These are phyloP conservation scores for Ecdyonurus torrentis DNA, from an alignment of 2,888 invertebrate species.

Conservation along the genomic window DNA sequence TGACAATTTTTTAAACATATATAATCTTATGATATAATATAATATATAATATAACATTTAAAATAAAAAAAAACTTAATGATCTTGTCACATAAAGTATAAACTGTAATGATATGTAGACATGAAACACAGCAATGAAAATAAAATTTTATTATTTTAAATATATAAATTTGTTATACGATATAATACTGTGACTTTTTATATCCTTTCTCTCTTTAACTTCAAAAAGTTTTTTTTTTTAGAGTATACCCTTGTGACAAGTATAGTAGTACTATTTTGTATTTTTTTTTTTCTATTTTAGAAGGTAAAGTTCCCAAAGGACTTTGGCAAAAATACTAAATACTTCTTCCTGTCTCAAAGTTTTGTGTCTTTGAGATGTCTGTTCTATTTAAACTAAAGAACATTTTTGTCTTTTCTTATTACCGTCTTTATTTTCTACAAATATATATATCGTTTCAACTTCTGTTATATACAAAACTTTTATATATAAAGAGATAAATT, in stretches of 20 bases:
- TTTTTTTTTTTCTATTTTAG: neutral
- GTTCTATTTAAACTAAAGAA: neutral
- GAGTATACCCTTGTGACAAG: neutral
- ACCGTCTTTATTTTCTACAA: no score
- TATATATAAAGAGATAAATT: no score
- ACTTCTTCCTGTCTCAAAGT: neutral
- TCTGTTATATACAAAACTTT: no score
- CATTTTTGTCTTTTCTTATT: no score
- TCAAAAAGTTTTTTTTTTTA: neutral
- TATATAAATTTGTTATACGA: no score
- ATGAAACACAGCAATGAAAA: neutral
- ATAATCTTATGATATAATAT: neutral
- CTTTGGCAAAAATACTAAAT: neutral
- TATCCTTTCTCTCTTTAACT: neutral
- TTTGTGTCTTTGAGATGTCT: no score
- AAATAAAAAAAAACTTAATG: no score
- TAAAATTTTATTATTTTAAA: no score
- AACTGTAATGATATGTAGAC: neutral
- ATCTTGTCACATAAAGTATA: no score
- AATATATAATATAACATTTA: neutral
- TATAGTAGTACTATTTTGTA: neutral
- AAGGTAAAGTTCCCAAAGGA: neutral
- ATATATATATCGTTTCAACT: no score
- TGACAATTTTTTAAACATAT: neutral
- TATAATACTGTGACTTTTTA: no score